Evolutionary conservation across 2,113 vertebrate species (phyloP).

Genomic region (Alouatta palliata): DNA sequence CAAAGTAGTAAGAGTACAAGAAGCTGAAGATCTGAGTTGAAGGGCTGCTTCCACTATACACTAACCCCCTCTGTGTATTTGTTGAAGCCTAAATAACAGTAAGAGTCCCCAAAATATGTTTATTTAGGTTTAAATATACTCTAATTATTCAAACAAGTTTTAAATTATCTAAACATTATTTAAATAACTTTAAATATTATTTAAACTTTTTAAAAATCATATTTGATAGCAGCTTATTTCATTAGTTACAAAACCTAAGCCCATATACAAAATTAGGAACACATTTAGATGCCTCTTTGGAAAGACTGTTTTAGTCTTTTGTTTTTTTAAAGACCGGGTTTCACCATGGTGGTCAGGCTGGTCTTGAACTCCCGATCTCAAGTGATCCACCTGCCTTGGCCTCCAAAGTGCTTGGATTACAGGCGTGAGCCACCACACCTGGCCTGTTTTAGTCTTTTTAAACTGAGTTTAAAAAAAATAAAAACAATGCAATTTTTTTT

Average conservation of each 20-base stretch:
- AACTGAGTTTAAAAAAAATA: constrained; percentile 89
- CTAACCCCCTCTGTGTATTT: background rate
- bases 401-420: no score
- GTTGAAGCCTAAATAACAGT: background rate
- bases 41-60: background rate
- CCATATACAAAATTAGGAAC: constrained; percentile 94
- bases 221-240: constrained; percentile 92
- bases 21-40: background rate
- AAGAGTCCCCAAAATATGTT: background rate
- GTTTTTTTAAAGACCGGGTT: no score
- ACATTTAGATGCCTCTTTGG: constrained; percentile 92
- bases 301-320: constrained; percentile 88
- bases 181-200: constrained; percentile 13
- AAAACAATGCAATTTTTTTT: no score
- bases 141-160: background rate
- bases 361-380: no score
- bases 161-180: background rate
- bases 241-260: constrained; percentile 94
- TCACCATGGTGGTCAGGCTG: no score
- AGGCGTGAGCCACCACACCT: no score
- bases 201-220: constrained; percentile 67
- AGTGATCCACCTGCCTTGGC: no score
- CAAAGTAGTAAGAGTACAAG: background rate
- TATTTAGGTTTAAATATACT: background rate
- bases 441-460: constrained; percentile 86